Evolutionary conservation across 2,797 vertebrate genomes (phyloP), one percentile per base, ranked within the genome.

Genomic region (Sebastes baramenuke): DNA sequence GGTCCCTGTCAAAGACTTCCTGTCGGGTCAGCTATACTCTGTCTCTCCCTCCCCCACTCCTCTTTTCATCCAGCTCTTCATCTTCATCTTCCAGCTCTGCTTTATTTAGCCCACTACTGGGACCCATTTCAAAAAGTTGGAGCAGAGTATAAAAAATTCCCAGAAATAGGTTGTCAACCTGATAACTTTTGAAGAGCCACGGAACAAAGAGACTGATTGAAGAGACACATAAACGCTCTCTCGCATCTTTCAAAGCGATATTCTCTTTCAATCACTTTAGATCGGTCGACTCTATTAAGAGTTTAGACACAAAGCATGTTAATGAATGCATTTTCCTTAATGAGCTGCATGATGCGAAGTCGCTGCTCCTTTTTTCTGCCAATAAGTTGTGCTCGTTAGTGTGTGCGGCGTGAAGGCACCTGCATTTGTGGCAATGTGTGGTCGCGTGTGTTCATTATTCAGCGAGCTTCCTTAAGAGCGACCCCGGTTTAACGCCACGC

Each of bases 1-100:
- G 87, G 90, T 91, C 89, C 82, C 90, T 91, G 93, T 94, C 93
- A 93, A 88, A 91, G 87, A 91, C 88, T 93, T 93, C 90, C 92
- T 88, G 89, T 91, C 75, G 52, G 94, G 92, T 93, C 91, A 91
- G 79, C 85, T 79, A 24, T 77, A 74, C 77, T 72, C 65, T 69
- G 56, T 46, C 69, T 11, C 55, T 25, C 54, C 54, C 42, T 46
- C n/a, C 13, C 14, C 9, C 2, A 16, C 18, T 22, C 13, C 8
- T 58, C 49, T 78, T 81, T 84, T 68, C 42, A 61, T 81, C 58
- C 52, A 52, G 36, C 74, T 79, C 76, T 81, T 90, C 60, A 72
- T 90, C 78, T 83, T 80, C 70, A 72, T 56, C 77, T 67, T n/a
- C 27, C 78, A 74, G 30, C 61, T 46, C 73, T 73, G 38, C 88